Conservation (phyloP, 2,113 vertebrate genomes). For the cattle (Bos taurus) region ARS-UCD2.0 NC_037331.1:69189001-69189500, state of each 20-base stretch:
- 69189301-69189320: not conserved
- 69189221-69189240: constrained; percentile 9
- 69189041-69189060: not conserved
- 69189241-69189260: not conserved
- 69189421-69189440: not conserved
- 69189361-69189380: constrained; percentile 17
- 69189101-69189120: not conserved
- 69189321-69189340: not conserved
- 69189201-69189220: not conserved
- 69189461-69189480: not conserved
- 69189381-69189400: not conserved
- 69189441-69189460: not conserved
- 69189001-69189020: not conserved
- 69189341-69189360: not conserved
- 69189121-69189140: not conserved
- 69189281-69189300: constrained; percentile 22
- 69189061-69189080: not conserved
- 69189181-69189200: not conserved
- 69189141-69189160: not conserved
- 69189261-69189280: not conserved
- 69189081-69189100: not conserved
- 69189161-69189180: not conserved
- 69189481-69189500: not conserved
- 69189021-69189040: not conserved
- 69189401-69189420: constrained; percentile 25